Conservation (phyloP, 2,797 vertebrate species). For the Rhabdomys pumilio region DNA sequence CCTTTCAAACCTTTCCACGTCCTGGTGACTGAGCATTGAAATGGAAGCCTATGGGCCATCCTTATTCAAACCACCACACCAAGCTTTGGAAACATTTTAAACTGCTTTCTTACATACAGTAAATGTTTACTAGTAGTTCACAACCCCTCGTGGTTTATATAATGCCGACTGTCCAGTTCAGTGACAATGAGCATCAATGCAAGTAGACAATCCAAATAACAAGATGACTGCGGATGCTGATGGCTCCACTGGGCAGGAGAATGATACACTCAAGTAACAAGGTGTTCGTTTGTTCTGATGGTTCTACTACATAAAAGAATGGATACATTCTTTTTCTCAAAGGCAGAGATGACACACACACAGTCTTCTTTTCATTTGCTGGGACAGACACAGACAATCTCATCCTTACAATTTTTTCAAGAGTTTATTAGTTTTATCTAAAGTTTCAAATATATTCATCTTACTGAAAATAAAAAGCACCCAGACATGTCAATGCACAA, state of each 20-base stretch:
- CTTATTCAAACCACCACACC: not conserved
- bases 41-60: not conserved
- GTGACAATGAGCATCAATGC: not conserved
- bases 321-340: not conserved
- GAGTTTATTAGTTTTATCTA: not conserved
- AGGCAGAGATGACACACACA: not conserved
- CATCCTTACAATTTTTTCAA: constrained; percentile 36
- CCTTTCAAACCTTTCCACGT: not conserved
- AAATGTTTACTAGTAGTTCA: not conserved
- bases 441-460: not conserved
- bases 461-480: not conserved
- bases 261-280: constrained; percentile 29
- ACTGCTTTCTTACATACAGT: not conserved
- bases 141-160: not conserved
- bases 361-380: constrained; percentile 22
- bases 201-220: constrained; percentile 32
- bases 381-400: not conserved
- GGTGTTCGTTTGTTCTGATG: constrained; percentile 9
- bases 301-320: constrained; percentile 9
- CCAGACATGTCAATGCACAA: not conserved
- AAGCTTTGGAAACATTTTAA: constrained; percentile 30
- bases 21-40: not conserved
- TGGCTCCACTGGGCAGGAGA: not conserved
- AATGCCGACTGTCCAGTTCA: constrained; percentile 27
- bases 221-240: constrained; percentile 32